These are phyloP conservation scores for Bambusicola thoracicus DNA, from an alignment of 2,113 vertebrate species.

Conservation along the genomic window DNA sequence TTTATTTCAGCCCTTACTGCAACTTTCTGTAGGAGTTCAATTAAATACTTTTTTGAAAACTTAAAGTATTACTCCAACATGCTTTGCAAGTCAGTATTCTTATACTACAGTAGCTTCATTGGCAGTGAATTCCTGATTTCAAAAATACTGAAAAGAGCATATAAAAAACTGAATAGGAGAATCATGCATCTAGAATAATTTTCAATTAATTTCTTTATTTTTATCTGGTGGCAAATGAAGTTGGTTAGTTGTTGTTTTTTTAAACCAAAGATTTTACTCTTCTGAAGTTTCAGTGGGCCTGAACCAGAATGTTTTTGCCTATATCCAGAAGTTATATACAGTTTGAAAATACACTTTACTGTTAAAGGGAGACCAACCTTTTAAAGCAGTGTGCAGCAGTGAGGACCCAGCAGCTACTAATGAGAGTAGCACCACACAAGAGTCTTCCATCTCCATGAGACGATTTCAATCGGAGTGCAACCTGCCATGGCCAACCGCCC, in stretches of 20 bases:
- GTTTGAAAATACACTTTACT: background rate
- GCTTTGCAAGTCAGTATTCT: background rate
- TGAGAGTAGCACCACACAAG: conserved; percentile 93
- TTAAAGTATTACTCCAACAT: background rate
- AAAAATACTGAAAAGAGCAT: background rate
- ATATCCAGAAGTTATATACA: background rate
- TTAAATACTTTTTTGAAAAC: background rate
- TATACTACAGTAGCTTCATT: background rate
- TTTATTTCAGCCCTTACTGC: background rate
- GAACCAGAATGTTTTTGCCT: background rate
- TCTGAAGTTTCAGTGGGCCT: background rate
- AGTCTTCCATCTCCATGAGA: conserved; percentile 88
- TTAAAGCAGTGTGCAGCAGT: conserved; percentile 98
- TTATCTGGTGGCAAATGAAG: background rate
- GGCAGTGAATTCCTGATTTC: background rate
- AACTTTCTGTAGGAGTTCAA: background rate
- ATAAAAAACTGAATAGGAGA: background rate
- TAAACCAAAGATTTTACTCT: background rate
- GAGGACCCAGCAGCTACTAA: conserved; percentile 95
- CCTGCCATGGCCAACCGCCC: conserved; percentile 97
- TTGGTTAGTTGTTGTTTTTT: background rate
- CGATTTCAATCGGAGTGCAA: conserved; percentile 89
- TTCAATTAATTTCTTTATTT: background rate
- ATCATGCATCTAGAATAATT: background rate
- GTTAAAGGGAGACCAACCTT: conserved; percentile 77